Evolutionary conservation across 1,140 invertebrate genomes (phyloP), one percentile per base, ranked within the genome.

Genomic region (Eurosta solidaginis): DNA sequence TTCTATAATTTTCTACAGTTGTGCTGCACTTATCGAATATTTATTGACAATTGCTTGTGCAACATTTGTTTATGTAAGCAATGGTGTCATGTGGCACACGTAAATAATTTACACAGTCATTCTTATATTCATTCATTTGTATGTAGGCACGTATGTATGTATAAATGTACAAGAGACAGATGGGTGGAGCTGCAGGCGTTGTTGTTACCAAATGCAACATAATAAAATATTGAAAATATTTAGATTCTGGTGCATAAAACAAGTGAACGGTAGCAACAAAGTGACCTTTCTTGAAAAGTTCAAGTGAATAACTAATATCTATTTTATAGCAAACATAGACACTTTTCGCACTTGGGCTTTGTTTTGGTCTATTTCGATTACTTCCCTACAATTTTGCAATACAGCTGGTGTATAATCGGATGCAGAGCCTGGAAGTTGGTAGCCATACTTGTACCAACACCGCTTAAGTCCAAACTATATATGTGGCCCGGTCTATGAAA

Each of bases 21-120:
- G 33, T 40, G 59, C 59, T n/a, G 33, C 59, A 68, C 59, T 68
- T 68, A n/a, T n/a, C 33, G 59, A 40, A 68, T 68, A 68, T 68
- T 68, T 68, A 68, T 68, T 68, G 59, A 68, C 59, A 68, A 68
- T 68, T 68, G 33, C 59, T 63, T 63, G 29, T 63, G 59, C 59
- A 63, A 63, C 59, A 63, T 40, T 63, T 63, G 59, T 63, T 36
- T 68, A 40, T 68, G 59, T 33, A 68, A 40, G 59, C 59, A 20
- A 36, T 40, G 59, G 59, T 68, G 59, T 33, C 59, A 68, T 40
- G 33, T 68, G 59, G 59, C 59, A 68, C 33, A 68, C n/a, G 59
- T 68, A 68, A 40, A 68, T 36, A 40, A 68, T 68, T 9, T 33
- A n/a, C 59, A 68, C 6, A 9, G 14, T 6, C 5, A 54, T 54